Evolutionary conservation across 2,888 invertebrate species (phyloP), one percentile per base, ranked within the genome.

Genomic region (Trichogramma evanescens): DNA sequence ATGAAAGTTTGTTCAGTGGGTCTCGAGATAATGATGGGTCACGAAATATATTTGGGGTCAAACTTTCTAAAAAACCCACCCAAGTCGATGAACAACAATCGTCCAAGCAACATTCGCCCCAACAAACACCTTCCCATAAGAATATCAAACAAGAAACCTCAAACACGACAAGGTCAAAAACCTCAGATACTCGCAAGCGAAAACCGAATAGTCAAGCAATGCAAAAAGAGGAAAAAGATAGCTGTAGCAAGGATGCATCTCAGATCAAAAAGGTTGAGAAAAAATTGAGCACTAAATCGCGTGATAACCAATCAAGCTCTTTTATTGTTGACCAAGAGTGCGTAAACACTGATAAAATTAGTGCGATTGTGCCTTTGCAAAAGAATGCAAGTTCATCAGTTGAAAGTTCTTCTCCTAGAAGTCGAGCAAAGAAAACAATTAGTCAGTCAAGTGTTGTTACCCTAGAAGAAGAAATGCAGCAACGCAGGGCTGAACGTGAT

Each of bases 401-500:
- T 5, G 57, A 62, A 6, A 60, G 56, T 39, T 13, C 60, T 8
- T 53, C 50, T n/a, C 26, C 26, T 26, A 48, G 48, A 7, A 10
- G 10, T 10, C 41, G 9, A 65, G 65, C 46, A 65, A 67, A 5
- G 54, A 59, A n/a, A 58, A 63, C 40, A 62, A 70, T 50, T 58
- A 67, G 13, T 41, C 56, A 26, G 49, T 59, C 7, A 51, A 65
- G 9, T 53, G 57, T 45, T n/a, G 51, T 61, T 0, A 57, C 63
- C 1, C 61, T 78, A 26, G 77, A 78, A 43, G 78, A 78, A 58
- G 77, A 77, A 59, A 75, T 78, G 72, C 76, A 77, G 44, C 77
- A 77, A 50, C 70, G 77, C 45, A 73, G 77, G 59, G 75, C 76
- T 56, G 80, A 79, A 76, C 77, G 80, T 75, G 82, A 80, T 70